These are phyloP conservation scores for Polypterus bichir DNA, from an alignment of 2,113 vertebrate genomes.

Conservation along the genomic window DNA sequence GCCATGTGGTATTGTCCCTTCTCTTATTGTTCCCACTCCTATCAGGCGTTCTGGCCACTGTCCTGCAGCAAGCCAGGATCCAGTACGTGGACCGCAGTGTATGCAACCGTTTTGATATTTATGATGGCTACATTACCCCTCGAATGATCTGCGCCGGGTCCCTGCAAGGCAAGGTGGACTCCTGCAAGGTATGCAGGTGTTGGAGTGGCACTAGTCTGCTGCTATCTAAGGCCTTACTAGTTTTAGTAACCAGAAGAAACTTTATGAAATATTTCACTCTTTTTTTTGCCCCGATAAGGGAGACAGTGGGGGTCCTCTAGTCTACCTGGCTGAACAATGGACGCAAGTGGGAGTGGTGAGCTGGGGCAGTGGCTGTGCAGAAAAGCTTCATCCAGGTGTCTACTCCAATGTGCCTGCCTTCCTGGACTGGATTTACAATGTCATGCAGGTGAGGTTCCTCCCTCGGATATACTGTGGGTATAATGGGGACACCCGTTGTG, in stretches of 20 bases:
- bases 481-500: too few species aligned
- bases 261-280: not conserved
- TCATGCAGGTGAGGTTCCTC: constrained; percentile 50
- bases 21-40: not conserved
- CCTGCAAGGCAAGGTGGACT: constrained; percentile 55
- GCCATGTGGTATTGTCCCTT: too few species aligned
- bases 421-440: constrained; percentile 62
- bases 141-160: constrained; percentile 78
- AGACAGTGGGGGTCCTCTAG: constrained; percentile 80
- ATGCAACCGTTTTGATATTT: constrained; percentile 52
- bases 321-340: constrained; percentile 43
- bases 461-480: not conserved
- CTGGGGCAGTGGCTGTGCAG: constrained; percentile 77
- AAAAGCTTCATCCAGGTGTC: constrained; percentile 52
- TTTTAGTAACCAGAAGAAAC: not conserved
- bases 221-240: too few species aligned
- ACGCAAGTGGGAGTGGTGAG: constrained; percentile 73
- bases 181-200: constrained; percentile 68
- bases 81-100: constrained; percentile 36
- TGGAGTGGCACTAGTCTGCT: too few species aligned
- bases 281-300: constrained; percentile 47
- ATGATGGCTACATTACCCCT: constrained; percentile 45
- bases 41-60: constrained; percentile 53
- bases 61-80: constrained; percentile 61
- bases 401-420: constrained; percentile 60